Evolutionary conservation across 2,797 vertebrate species (phyloP), one percentile per base, ranked within the genome.

Genomic region (Apogon hyalosoma): DNA sequence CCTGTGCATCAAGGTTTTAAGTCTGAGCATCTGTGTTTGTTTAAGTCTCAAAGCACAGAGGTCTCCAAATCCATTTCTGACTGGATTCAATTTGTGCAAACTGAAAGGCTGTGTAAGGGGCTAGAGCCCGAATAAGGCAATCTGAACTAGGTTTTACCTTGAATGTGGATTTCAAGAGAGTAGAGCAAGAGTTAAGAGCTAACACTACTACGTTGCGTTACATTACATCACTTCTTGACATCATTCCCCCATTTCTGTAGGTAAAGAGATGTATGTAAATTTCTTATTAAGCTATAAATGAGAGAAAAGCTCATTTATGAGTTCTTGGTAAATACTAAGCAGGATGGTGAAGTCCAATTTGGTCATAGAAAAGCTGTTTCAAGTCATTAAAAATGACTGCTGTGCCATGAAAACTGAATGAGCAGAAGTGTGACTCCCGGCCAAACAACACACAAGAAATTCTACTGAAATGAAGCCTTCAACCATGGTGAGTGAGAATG

Each of bases 1-100:
- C 57, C n/a, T 50, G 63, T 51, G 63, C 65, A 74, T 73, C 54
- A 53, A 63, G 57, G 39, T 69, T 79, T 73, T 40, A 74, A 64
- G 60, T 74, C 64, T 74, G 63, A 77, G 33, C 69, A 82, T 80
- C 76, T 74, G 79, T 76, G 80, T 82, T 76, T 80, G 76, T 78
- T 79, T 79, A 48, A 53, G 66, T 83, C 73, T 80, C 74, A 70
- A 16, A 52, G 77, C 83, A 63, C 79, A 65, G 58, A 79, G 49
- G 70, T 80, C 73, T 82, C 78, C 69, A 76, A 69, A 82, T 74
- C 64, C 56, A 55, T 65, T 70, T 75, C 64, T 65, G 54, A 13
- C 55, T 24, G 28, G 15, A 50, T 69, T 73, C 28, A 46, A 15
- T 69, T 71, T 68, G 58, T 67, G 59, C 64, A 39, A 66, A 75